Conservation (phyloP, 2,113 vertebrate genomes). For the Ploceus nigricollis region DNA sequence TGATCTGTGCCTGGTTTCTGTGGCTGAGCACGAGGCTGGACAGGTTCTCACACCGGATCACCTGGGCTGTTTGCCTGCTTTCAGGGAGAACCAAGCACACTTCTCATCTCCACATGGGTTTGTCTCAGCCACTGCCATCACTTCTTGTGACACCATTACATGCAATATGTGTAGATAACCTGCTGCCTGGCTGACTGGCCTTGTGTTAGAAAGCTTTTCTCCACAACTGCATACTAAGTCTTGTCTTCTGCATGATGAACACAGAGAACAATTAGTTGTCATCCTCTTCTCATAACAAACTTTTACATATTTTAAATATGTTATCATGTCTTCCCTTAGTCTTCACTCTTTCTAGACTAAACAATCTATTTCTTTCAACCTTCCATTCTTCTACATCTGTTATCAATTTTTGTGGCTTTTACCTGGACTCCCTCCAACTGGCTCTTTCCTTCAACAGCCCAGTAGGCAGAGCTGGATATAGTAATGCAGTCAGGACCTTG, state of each 20-base stretch:
- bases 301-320: background rate
- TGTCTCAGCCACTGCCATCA: rapidly evolving
- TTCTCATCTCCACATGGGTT: background rate
- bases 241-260: background rate
- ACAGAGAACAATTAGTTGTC: background rate
- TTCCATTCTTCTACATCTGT: background rate
- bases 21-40: background rate
- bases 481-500: background rate
- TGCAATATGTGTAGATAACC: background rate
- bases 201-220: background rate
- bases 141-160: background rate
- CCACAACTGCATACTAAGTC: background rate
- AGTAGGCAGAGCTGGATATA: background rate
- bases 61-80: background rate
- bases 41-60: background rate
- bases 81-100: background rate
- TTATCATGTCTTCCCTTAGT: background rate
- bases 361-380: background rate
- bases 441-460: background rate
- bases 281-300: background rate
- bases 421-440: background rate
- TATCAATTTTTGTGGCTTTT: constrained; percentile 9
- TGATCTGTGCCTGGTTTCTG: background rate
- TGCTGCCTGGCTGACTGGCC: background rate
- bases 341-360: constrained; percentile 18